Evolutionary conservation across 2,113 vertebrate species (phyloP).

Genomic region (Anolis sagrei): DNA sequence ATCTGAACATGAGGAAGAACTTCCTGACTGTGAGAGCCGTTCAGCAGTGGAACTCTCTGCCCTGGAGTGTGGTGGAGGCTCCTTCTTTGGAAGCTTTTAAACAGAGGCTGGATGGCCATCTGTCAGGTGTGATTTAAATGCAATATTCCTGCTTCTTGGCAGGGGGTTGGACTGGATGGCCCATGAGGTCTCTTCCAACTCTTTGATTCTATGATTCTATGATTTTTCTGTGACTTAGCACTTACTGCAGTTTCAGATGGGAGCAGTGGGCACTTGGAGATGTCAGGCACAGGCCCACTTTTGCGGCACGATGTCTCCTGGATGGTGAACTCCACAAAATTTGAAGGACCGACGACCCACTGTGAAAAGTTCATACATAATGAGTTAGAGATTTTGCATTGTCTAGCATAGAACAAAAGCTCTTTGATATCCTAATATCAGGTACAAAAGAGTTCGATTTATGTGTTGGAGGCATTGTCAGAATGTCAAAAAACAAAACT

Average conservation of each 20-base stretch:
- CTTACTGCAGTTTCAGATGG: conserved; percentile 48
- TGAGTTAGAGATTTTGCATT: conserved; percentile 2
- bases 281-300: background rate
- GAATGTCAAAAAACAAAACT: no score
- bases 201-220: no score
- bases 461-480: background rate
- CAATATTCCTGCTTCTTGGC: no score
- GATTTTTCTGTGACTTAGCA: conserved; percentile 19
- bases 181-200: no score
- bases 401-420: background rate
- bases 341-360: conserved; percentile 54
- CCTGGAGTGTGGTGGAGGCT: no score
- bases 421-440: background rate
- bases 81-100: no score
- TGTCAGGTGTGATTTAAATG: no score
- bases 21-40: no score
- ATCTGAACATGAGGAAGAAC: no score
- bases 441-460: background rate
- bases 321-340: conserved; percentile 72
- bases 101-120: no score
- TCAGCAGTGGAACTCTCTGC: no score
- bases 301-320: conserved; percentile 68
- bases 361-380: conserved; percentile 40
- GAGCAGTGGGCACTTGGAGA: conserved; percentile 53
- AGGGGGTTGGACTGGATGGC: no score